These are phyloP conservation scores for Momotus momota DNA, from an alignment of 2,797 vertebrate genomes.

Conservation along the genomic window DNA sequence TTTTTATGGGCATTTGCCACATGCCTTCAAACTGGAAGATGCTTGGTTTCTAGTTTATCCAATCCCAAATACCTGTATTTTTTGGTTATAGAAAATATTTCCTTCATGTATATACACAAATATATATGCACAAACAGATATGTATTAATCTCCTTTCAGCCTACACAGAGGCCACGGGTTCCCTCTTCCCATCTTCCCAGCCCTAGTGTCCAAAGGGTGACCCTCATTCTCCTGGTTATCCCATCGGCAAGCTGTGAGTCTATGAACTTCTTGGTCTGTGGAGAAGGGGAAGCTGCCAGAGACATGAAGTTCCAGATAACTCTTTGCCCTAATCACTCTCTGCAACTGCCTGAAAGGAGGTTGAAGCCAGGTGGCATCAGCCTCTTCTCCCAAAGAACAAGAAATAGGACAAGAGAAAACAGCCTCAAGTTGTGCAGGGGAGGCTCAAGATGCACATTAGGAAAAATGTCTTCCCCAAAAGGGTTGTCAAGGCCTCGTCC, in stretches of 20 bases:
- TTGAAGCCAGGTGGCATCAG: too few relatives aligned
- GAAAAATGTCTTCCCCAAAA: too few relatives aligned
- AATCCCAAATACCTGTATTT: neutral
- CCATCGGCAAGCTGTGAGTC: neutral
- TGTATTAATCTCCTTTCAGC: neutral
- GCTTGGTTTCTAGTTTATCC: neutral
- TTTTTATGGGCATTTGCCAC: neutral
- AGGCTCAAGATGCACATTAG: too few relatives aligned
- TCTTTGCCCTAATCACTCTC: neutral
- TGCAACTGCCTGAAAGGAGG: too few relatives aligned
- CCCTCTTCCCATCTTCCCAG: neutral
- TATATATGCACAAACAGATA: rapidly evolving
- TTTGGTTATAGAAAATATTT: neutral
- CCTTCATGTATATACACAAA: neutral
- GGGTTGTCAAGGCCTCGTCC: too few relatives aligned
- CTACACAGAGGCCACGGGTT: neutral
- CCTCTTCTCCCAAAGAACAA: too few relatives aligned
- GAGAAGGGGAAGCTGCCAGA: neutral
- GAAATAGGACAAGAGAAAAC: too few relatives aligned
- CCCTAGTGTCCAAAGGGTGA: neutral
- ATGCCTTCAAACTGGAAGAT: neutral
- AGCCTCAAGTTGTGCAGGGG: too few relatives aligned
- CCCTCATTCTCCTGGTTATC: neutral
- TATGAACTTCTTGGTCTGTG: rapidly evolving
- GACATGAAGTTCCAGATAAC: neutral